Percentiles rank a stretch among this genome's conserved stretches.
These are phyloP conservation scores for Caenorhabditis parvicauda DNA, from an alignment of 2,888 invertebrate species.

Conservation along the genomic window DNA sequence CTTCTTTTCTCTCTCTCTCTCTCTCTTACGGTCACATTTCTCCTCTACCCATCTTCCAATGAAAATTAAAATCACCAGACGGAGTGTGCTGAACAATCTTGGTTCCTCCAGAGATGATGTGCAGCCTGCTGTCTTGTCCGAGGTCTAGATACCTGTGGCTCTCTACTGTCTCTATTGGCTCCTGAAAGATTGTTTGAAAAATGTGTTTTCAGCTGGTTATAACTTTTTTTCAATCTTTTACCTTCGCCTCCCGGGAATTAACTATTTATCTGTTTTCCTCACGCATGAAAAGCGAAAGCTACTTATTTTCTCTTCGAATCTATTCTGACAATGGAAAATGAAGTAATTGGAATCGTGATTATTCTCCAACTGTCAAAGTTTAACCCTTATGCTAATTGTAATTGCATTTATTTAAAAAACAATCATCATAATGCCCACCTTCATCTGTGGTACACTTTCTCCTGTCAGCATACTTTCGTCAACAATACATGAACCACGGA, in stretches of 20 bases:
- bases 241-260: too few species aligned
- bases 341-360: too few species aligned
- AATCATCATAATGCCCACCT: conserved; percentile 63
- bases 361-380: too few species aligned
- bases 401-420: too few species aligned
- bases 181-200: conserved; percentile 67
- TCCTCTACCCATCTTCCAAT: too few species aligned
- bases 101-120: conserved; percentile 91
- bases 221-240: too few species aligned
- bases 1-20: too few species aligned
- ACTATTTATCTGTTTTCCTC: too few species aligned
- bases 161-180: conserved; percentile 76
- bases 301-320: too few species aligned
- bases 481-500: conserved; percentile 93
- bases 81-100: conserved; percentile 96
- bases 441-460: conserved; percentile 99
- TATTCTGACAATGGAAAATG: too few species aligned
- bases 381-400: too few species aligned
- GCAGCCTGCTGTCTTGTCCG: conserved; percentile 86
- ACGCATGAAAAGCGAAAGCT: too few species aligned
- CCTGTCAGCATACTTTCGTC: conserved; percentile 99
- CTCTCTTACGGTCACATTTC: background rate
- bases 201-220: background rate
- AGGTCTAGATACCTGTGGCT: conserved; percentile 69
- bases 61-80: conserved; percentile 80